A percentile compares a stretch with the other conserved stretches of the same genome.
Conservation (phyloP, 2,113 vertebrate species). For the Chauna torquata region DNA sequence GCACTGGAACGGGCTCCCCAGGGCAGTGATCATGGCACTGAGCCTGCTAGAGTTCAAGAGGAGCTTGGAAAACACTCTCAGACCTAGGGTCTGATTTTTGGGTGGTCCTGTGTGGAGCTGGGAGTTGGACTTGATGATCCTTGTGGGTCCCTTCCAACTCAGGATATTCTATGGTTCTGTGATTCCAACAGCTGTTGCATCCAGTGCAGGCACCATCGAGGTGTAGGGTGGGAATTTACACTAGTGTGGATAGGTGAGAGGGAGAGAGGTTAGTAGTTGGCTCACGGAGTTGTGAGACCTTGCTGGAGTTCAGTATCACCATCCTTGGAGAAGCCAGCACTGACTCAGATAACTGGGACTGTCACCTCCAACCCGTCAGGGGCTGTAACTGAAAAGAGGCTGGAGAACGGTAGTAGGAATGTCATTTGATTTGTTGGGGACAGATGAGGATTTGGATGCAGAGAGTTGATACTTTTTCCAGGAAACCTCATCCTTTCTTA, state of each 20-base stretch:
- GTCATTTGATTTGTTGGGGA: background rate
- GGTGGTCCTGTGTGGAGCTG: too few relatives aligned
- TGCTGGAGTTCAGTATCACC: background rate
- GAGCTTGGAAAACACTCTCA: too few relatives aligned
- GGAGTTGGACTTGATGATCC: too few relatives aligned
- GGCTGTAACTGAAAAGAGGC: background rate
- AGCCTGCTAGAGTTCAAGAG: too few relatives aligned
- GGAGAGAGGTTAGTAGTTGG: accelerated
- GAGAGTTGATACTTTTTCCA: background rate
- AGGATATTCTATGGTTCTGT: too few relatives aligned
- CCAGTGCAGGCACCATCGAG: accelerated
- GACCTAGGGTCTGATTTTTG: too few relatives aligned
- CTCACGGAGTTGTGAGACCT: background rate
- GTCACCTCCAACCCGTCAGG: background rate
- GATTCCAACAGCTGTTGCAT: background rate
- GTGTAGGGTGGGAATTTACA: background rate
- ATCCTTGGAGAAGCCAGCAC: background rate
- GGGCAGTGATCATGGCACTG: too few relatives aligned
- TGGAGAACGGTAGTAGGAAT: background rate
- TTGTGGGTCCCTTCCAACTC: too few relatives aligned
- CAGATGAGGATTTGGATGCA: background rate
- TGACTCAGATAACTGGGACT: background rate
- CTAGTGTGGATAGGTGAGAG: accelerated
- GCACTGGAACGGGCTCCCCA: too few relatives aligned
- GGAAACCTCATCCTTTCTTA: background rate